Evolutionary conservation across 2,113 vertebrate species (phyloP).

Genomic region (Promerops cafer): DNA sequence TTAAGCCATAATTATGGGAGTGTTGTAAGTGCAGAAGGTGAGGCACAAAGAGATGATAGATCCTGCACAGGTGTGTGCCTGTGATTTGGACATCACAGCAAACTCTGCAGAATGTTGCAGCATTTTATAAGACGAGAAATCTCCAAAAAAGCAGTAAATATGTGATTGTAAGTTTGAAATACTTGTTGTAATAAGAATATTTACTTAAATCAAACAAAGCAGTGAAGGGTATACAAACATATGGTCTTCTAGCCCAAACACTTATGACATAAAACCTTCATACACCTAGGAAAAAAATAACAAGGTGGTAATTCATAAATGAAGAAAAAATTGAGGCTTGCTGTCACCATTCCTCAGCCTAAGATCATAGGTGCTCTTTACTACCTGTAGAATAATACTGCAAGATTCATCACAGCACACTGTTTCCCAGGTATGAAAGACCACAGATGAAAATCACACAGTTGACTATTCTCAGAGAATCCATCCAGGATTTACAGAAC

Average conservation of each 20-base stretch:
- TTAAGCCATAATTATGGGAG: neutral
- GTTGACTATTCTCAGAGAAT: neutral
- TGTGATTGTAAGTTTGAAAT: neutral
- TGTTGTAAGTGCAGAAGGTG: neutral
- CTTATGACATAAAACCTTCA: neutral
- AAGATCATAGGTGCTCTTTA: neutral
- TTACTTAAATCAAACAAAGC: neutral
- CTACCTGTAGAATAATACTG: neutral
- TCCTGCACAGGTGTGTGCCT: accelerated
- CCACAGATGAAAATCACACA: neutral
- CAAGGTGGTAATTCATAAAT: neutral
- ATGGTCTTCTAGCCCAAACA: neutral
- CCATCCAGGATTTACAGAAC: neutral
- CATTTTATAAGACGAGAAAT: neutral
- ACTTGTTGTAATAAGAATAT: neutral
- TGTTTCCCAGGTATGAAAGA: neutral
- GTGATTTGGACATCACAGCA: neutral
- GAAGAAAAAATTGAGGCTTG: neutral
- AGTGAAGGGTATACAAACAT: neutral
- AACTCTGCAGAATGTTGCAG: neutral
- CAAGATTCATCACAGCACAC: neutral
- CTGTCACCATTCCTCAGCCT: neutral
- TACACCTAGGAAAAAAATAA: neutral
- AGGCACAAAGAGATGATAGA: neutral
- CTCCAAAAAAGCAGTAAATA: neutral